Base-by-base conservation (phyloP, 1,140 invertebrate genomes). In the Cataglyphis hispanica region DNA sequence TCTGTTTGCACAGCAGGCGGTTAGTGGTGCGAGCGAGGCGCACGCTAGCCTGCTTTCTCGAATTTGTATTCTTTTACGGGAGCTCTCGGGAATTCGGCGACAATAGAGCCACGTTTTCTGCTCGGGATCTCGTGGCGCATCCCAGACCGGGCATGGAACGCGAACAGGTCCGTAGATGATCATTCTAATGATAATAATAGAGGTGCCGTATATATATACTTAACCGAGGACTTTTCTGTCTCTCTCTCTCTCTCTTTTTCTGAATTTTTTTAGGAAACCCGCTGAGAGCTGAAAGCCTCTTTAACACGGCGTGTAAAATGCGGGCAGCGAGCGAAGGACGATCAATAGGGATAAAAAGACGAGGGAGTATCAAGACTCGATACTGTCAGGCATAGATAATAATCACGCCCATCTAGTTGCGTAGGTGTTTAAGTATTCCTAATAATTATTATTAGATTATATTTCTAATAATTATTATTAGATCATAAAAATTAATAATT, bases 1-100 rank as follows among this genome's bases (percentile, higher is more conserved):
- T 50, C 11, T 91, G 86, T 91, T 91, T 91, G 86, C 84, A 88
- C 90, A 91, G 90, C 90, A 89, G 90, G 90, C 43, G 84, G 69
- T 70, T 89, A 56, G 53, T 13, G 53, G 5, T 50, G 75, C 66
- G 75, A 87, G 66, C 76, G 86, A 90, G 6, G 40, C 46, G 4
- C 90, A 72, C 77, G 84, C 80, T 84, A 85, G 64, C 7, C 84
- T 67, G 70, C 87, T 86, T 86, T 86, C 80, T 84, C 75, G 69
- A 91, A 88, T 89, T 91, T 84, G 60, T 91, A 91, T 91, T 91
- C 84, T 91, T 89, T 85, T 88, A 86, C 76, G 34, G 34, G 37
- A 58, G 43, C 61, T 56, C 63, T 37, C 31, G 37, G 50, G 60
- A 40, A 11, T 19, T 50, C 1, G 22, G 22, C 31, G 60, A 87